These are phyloP conservation scores for Rhea pennata DNA, from an alignment of 2,113 vertebrate genomes.

Conservation along the genomic window DNA sequence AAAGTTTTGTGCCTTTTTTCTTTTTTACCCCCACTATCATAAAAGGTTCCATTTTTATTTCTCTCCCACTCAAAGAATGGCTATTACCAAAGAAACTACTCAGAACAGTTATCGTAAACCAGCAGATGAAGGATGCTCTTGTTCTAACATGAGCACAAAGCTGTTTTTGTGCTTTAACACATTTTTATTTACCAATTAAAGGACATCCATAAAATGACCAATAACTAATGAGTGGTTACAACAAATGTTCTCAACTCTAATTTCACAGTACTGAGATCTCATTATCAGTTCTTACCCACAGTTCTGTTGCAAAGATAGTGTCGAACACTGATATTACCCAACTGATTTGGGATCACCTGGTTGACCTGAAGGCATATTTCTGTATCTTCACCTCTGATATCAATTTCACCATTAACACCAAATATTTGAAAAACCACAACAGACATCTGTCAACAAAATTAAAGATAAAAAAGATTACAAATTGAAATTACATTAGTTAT, in stretches of 20 bases:
- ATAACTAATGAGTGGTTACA: neutral
- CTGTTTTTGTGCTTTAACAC: neutral
- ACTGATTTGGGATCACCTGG: constrained; percentile 85
- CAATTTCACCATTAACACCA: constrained; percentile 88
- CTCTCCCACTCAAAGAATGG: neutral
- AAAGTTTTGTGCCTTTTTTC: no score
- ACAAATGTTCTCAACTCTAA: neutral
- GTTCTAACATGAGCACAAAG: neutral
- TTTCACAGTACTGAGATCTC: neutral
- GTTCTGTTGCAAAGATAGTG: constrained; percentile 94
- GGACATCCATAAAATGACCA: neutral
- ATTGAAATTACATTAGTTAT: neutral
- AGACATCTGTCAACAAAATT: constrained; percentile 85
- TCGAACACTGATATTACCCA: constrained; percentile 92
- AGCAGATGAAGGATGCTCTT: neutral
- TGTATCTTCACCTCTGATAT: constrained; percentile 89
- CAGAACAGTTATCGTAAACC: neutral
- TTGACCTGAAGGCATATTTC: constrained; percentile 90
- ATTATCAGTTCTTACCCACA: constrained; percentile 81
- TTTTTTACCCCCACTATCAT: neutral
- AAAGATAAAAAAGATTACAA: constrained; percentile 45
- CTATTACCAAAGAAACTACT: neutral
- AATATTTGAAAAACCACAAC: constrained; percentile 93
- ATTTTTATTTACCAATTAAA: constrained; percentile 3
- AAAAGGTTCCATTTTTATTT: neutral